phyloP scores from a whole-genome alignment of 2,113 vertebrate species.

The Origma solitaria region DNA sequence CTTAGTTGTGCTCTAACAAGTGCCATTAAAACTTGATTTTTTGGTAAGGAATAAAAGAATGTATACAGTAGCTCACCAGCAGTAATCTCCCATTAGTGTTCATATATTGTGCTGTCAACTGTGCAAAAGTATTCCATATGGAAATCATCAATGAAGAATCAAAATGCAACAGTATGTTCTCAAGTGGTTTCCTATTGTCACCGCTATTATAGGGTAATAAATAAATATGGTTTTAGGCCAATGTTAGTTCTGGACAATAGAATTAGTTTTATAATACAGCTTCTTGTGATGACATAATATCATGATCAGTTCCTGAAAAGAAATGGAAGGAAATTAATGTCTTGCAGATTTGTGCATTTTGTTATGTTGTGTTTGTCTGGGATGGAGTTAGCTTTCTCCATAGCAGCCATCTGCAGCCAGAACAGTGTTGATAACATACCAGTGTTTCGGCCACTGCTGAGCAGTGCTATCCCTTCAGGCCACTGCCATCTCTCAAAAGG shows the following conservation, averaged over 20 bases:
- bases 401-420: not conserved
- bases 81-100: slow-evolving; percentile 38
- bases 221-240: not conserved
- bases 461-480: not conserved
- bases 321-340: not conserved
- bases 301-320: not conserved
- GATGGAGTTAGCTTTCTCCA: not conserved
- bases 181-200: not conserved
- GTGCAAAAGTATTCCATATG: not conserved
- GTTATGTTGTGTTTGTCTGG: not conserved
- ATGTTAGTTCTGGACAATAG: not conserved
- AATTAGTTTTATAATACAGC: not conserved
- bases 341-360: not conserved
- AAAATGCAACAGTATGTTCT: not conserved
- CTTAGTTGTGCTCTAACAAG: not conserved
- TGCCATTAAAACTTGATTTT: not conserved
- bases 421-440: not conserved
- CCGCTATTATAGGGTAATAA: not conserved
- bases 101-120: not conserved
- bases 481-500: fast-evolving
- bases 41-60: not conserved
- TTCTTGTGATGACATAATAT: not conserved
- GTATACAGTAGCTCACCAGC: slow-evolving; percentile 17
- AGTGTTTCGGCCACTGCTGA: not conserved
- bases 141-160: not conserved